Conservation (phyloP, 1,140 invertebrate genomes). For the Ips nitidus region DNA sequence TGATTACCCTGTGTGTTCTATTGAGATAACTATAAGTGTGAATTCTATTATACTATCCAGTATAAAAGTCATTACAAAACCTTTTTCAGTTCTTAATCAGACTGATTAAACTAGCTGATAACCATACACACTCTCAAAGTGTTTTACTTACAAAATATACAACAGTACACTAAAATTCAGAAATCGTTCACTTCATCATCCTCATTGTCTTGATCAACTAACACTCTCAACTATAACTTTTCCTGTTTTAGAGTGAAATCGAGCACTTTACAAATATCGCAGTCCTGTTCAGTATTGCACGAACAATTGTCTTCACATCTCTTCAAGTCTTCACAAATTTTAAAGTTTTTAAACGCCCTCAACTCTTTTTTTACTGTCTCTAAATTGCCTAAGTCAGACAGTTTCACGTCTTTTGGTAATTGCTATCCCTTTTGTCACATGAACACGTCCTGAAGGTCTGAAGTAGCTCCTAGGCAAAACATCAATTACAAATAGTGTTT, state of each 20-base stretch:
- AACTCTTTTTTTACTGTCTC: constrained; percentile 46
- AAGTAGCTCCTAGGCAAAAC: not conserved
- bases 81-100: not conserved
- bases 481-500: constrained; percentile 7
- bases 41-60: not conserved
- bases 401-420: constrained; percentile 38
- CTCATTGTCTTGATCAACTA: constrained; percentile 16
- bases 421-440: constrained; percentile 61
- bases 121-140: not conserved
- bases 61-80: not conserved
- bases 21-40: not conserved
- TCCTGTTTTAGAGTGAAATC: constrained; percentile 51
- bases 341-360: constrained; percentile 50
- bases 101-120: not conserved
- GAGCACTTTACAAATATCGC: constrained; percentile 51
- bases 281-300: constrained; percentile 49
- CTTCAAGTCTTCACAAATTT: constrained; percentile 49
- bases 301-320: constrained; percentile 50
- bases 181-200: not conserved
- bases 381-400: constrained; percentile 35
- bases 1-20: not conserved
- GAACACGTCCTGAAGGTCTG: constrained; percentile 60
- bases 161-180: not conserved
- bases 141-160: constrained; percentile 1
- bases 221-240: constrained; percentile 44